Conservation (phyloP, 2,797 vertebrate species). For the Smutsia temminckii region DNA sequence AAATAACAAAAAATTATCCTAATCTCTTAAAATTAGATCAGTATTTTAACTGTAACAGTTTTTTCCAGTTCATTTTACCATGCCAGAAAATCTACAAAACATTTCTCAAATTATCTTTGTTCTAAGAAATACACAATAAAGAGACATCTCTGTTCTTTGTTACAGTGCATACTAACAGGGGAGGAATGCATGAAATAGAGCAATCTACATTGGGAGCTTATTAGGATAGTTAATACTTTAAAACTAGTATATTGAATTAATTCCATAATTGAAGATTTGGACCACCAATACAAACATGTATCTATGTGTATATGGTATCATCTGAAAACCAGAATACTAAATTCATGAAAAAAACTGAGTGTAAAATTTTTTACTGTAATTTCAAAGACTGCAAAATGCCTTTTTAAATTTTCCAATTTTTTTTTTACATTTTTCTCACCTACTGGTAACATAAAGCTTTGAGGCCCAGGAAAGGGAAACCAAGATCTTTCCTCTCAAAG, state of each 20-base stretch:
- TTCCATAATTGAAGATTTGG: constrained; percentile 32
- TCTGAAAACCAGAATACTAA: constrained; percentile 31
- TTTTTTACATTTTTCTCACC: background rate
- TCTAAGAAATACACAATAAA: constrained; percentile 6
- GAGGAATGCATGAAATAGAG: background rate
- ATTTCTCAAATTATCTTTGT: background rate
- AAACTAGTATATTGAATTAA: constrained; percentile 53
- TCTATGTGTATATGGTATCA: background rate
- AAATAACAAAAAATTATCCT: constrained; percentile 24
- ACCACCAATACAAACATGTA: background rate
- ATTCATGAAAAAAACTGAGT: constrained; percentile 4
- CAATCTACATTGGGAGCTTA: background rate
- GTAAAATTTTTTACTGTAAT: constrained; percentile 33
- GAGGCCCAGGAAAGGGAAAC: background rate
- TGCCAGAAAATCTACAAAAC: constrained; percentile 1
- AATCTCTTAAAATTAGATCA: constrained; percentile 31
- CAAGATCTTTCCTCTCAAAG: constrained; percentile 31
- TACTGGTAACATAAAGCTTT: background rate
- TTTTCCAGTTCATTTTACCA: constrained; percentile 38
- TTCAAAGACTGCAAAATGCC: constrained; percentile 38
- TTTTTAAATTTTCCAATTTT: background rate
- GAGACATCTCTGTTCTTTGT: constrained; percentile 26
- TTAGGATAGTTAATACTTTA: constrained; percentile 1
- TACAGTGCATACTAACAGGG: background rate
- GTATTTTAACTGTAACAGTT: constrained; percentile 17